These are phyloP conservation scores for Amblyopsis rosae DNA, from an alignment of 2,113 vertebrate species.

Conservation along the genomic window DNA sequence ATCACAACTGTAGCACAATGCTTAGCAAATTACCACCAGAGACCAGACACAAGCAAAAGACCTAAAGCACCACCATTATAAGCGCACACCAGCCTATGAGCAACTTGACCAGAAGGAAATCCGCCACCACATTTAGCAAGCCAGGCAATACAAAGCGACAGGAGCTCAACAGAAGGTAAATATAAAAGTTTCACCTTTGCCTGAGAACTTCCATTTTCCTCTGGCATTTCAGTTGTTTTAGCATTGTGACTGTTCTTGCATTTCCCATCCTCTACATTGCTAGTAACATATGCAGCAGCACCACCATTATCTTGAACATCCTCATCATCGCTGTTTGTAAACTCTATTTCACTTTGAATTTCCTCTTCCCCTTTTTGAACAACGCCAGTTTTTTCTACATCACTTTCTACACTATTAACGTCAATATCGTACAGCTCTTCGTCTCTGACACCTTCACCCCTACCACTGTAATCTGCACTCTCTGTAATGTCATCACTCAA, in stretches of 20 bases:
- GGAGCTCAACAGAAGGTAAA: slow-evolving; percentile 14
- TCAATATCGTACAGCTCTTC: slow-evolving; percentile 52
- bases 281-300: slow-evolving; percentile 8
- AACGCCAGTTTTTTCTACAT: slow-evolving; percentile 19
- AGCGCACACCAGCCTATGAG: slow-evolving; percentile 2
- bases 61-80: slow-evolving; percentile 12
- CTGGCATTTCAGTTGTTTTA: slow-evolving; percentile 40
- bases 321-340: slow-evolving; percentile 4
- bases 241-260: slow-evolving; percentile 10
- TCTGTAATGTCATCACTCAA: slow-evolving; percentile 45
- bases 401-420: slow-evolving; percentile 48
- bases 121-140: slow-evolving; percentile 6
- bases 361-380: slow-evolving; percentile 23
- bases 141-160: slow-evolving; percentile 1
- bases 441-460: slow-evolving; percentile 18
- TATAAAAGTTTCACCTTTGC: slow-evolving; percentile 57
- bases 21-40: slow-evolving; percentile 15
- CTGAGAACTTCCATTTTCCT: slow-evolving; percentile 51
- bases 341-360: slow-evolving; percentile 7
- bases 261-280: slow-evolving; percentile 38
- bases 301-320: not conserved
- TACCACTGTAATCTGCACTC: slow-evolving; percentile 36
- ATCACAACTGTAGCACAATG: slow-evolving; percentile 10
- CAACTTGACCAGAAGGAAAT: not conserved
- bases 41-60: not conserved